Conservation (phyloP, 1,140 invertebrate species). For the Pollicipes pollicipes region DNA sequence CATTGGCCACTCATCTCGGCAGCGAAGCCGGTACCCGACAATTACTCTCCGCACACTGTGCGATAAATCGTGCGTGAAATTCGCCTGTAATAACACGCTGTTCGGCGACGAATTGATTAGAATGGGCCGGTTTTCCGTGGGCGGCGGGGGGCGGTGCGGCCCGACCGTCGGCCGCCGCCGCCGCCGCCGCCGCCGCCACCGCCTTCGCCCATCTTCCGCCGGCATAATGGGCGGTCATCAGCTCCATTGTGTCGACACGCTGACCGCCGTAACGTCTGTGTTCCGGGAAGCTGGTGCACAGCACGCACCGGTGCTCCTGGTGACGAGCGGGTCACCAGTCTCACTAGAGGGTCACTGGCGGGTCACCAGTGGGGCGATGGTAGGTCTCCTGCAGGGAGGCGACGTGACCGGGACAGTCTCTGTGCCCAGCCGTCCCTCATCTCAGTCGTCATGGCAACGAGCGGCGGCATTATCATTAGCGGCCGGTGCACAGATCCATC, state of each 20-base stretch:
- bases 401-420: too few relatives aligned
- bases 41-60: neutral
- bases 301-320: too few relatives aligned
- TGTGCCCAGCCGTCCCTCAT: too few relatives aligned
- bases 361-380: too few relatives aligned
- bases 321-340: too few relatives aligned
- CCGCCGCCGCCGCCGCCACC: too few relatives aligned
- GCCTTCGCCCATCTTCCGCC: neutral
- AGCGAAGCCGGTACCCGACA: neutral
- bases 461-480: neutral
- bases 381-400: too few relatives aligned
- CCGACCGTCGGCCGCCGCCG: too few relatives aligned
- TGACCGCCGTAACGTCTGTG: neutral
- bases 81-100: neutral
- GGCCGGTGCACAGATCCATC: neutral
- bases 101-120: neutral
- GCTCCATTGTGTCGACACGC: neutral
- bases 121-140: neutral
- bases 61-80: constrained; percentile 1
- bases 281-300: neutral
- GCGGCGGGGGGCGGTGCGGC: too few relatives aligned
- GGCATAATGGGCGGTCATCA: neutral
- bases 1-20: neutral
- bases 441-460: neutral
- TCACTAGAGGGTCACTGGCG: too few relatives aligned